Percentiles rank a stretch among this genome's conserved stretches.
These are phyloP conservation scores for Saccopteryx leptura DNA, from an alignment of 2,113 vertebrate species.

Conservation along the genomic window DNA sequence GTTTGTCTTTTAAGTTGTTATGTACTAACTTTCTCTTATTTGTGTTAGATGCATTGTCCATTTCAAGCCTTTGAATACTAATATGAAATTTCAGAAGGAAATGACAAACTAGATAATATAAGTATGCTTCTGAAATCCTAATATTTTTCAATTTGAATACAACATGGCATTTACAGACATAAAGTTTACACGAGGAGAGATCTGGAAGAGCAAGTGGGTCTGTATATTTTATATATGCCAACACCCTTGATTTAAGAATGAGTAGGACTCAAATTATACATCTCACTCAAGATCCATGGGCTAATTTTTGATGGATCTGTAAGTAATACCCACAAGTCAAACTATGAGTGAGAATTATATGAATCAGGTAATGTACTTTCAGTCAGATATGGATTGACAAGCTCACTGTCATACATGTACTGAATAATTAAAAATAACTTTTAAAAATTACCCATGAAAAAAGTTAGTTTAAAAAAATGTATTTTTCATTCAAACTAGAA, in stretches of 20 bases:
- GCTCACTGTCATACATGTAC: background rate
- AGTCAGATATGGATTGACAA: background rate
- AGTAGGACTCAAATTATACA: background rate
- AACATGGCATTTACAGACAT: background rate
- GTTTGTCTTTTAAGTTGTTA: background rate
- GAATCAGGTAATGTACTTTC: background rate
- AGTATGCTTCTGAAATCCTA: background rate
- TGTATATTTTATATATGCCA: background rate
- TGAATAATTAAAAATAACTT: slow-evolving; percentile 35
- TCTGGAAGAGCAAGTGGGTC: background rate
- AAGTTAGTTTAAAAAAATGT: background rate
- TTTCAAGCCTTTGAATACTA: background rate
- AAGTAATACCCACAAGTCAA: background rate
- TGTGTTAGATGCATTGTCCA: background rate
- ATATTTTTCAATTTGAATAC: background rate
- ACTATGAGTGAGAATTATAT: background rate
- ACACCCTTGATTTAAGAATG: background rate
- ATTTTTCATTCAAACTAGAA: background rate
- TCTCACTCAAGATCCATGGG: background rate
- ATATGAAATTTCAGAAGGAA: background rate
- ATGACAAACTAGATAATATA: background rate
- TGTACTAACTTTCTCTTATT: background rate
- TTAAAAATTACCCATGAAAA: background rate
- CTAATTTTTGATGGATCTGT: background rate
- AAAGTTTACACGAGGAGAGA: background rate